phyloP scores from a whole-genome alignment of 2,113 vertebrate genomes.

The Melanostigma gelatinosum region DNA sequence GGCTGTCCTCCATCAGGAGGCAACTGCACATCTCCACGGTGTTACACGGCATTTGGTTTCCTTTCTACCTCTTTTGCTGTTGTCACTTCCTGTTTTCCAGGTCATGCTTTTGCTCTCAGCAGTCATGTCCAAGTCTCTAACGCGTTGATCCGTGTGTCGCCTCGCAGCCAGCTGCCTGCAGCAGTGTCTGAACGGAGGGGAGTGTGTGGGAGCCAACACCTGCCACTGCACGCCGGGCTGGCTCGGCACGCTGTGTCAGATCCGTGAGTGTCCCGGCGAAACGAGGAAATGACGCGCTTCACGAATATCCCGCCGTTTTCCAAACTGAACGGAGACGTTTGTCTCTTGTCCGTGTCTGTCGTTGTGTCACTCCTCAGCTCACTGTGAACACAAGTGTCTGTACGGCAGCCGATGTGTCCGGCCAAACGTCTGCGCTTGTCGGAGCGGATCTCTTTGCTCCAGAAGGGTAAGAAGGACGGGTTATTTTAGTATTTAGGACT shows the following conservation, averaged over 20 bases:
- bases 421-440: conserved; percentile 84
- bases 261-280: conserved; percentile 76
- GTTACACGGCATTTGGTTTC: neutral
- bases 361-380: conserved; percentile 45
- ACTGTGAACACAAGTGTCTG: conserved; percentile 77
- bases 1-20: neutral
- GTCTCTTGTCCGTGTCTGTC: neutral
- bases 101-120: no score
- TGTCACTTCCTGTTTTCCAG: neutral
- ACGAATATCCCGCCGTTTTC: no score
- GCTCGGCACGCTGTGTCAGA: conserved; percentile 82
- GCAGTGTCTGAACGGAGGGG: conserved; percentile 79
- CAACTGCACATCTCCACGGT: neutral
- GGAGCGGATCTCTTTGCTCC: conserved; percentile 74
- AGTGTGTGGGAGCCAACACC: conserved; percentile 79
- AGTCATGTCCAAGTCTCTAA: neutral
- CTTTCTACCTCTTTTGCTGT: neutral
- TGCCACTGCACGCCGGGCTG: conserved; percentile 76
- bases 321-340: no score
- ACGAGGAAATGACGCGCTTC: neutral
- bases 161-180: conserved; percentile 83
- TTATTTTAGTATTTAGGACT: no score
- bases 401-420: conserved; percentile 78
- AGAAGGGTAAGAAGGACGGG: conserved; percentile 64
- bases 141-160: neutral